Conservation (phyloP, 2,113 vertebrate species). For the Zosterops japonicus region DNA sequence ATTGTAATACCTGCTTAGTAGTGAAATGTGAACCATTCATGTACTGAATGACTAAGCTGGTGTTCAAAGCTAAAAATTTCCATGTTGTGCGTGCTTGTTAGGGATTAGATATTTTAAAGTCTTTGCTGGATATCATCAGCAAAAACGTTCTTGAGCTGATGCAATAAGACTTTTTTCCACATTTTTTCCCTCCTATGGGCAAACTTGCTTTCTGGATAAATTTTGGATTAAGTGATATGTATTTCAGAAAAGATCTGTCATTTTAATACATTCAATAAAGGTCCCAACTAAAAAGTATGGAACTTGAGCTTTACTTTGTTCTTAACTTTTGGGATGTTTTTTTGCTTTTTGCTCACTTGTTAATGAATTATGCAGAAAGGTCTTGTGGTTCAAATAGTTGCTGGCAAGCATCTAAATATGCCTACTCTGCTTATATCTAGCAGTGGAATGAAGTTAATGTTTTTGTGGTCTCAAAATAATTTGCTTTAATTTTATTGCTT, state of each 20-base stretch:
- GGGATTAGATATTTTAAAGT: neutral
- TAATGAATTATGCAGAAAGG: neutral
- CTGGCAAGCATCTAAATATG: neutral
- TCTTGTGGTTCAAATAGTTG: neutral
- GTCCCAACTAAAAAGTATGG: neutral
- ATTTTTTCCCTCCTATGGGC: neutral
- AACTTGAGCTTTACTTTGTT: neutral
- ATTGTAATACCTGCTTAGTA: slow-evolving; percentile 55
- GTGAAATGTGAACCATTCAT: slow-evolving; percentile 52
- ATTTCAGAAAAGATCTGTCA: neutral
- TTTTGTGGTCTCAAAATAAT: neutral
- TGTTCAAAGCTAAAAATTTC: neutral
- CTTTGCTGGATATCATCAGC: neutral
- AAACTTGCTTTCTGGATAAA: neutral
- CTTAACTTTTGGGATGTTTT: neutral
- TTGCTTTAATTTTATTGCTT: neutral
- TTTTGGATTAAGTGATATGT: neutral
- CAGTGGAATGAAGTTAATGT: neutral
- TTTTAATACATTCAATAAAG: neutral
- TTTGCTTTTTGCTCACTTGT: neutral
- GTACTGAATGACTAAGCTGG: slow-evolving; percentile 33
- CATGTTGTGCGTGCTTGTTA: neutral
- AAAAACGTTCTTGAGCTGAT: neutral
- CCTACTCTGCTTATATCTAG: neutral
- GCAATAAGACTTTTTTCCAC: neutral